Percentiles rank a stretch among this genome's conserved stretches.
phyloP scores from a whole-genome alignment of 2,797 vertebrate genomes.

The Enteromius anoplus region DNA sequence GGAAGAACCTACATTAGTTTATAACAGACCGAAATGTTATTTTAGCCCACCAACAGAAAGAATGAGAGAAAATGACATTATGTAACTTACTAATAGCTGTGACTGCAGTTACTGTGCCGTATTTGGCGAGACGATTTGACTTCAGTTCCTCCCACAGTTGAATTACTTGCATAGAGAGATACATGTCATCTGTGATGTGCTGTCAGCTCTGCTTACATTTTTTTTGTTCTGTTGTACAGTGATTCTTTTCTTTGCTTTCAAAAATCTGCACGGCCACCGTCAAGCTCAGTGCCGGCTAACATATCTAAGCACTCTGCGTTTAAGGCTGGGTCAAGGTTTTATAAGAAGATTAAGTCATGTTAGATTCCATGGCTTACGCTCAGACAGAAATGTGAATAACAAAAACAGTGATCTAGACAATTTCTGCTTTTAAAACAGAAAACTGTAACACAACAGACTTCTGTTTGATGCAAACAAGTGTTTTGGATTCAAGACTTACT shows the following conservation, averaged over 20 bases:
- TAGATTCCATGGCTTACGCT: conserved; percentile 19
- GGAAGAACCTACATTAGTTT: background rate
- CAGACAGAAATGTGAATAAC: conserved; percentile 3
- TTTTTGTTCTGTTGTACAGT: background rate
- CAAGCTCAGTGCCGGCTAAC: conserved; percentile 32
- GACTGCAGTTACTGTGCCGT: conserved; percentile 56
- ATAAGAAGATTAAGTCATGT: conserved; percentile 58
- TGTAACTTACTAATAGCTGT: conserved; percentile 64
- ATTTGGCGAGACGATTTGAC: conserved; percentile 54
- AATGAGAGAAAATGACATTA: conserved; percentile 6
- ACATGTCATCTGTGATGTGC: conserved; percentile 38
- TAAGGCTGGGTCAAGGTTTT: conserved; percentile 51
- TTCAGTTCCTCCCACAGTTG: conserved; percentile 60
- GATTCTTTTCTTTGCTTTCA: conserved; percentile 4
- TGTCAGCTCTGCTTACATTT: conserved; percentile 22
- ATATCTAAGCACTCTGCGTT: conserved; percentile 31
- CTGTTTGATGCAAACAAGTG: background rate
- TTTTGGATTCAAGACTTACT: background rate
- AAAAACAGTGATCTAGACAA: conserved; percentile 14
- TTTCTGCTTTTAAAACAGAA: background rate
- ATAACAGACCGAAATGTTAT: background rate
- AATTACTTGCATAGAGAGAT: conserved; percentile 30
- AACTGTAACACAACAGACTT: background rate
- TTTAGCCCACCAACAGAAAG: background rate
- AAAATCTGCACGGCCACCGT: conserved; percentile 16